Evolutionary conservation across 2,888 invertebrate species (phyloP).

Genomic region (Cerceris ruficornis): DNA sequence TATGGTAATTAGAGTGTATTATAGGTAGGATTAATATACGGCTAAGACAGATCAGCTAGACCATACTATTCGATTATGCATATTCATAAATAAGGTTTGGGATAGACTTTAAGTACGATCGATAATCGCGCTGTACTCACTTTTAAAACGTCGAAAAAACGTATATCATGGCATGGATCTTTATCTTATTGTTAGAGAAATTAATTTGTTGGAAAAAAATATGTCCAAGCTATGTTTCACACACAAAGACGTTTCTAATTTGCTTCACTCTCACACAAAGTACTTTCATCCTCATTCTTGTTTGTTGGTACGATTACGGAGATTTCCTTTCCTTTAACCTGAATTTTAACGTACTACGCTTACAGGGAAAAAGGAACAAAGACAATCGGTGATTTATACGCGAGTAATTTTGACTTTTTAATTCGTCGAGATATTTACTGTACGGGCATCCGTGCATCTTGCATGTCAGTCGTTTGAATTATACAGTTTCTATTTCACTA

Average conservation of each 20-base stretch:
- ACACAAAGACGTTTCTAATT: constrained; percentile 23
- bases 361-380: constrained; percentile 2
- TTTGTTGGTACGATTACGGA: background rate
- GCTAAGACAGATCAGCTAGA: constrained; percentile 21
- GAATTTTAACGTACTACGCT: background rate
- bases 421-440: too few species aligned
- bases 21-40: constrained; percentile 50
- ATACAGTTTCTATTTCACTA: too few species aligned
- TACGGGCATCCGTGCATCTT: too few species aligned
- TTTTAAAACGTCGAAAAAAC: background rate
- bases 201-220: background rate
- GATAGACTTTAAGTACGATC: background rate
- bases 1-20: constrained; percentile 55
- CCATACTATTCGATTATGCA: constrained; percentile 22
- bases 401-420: too few species aligned
- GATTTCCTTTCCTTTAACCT: background rate
- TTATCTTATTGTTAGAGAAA: background rate
- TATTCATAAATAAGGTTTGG: constrained; percentile 23
- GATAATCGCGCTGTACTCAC: background rate
- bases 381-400: too few species aligned
- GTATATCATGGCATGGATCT: background rate
- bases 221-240: constrained; percentile 18
- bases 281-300: constrained; percentile 22
- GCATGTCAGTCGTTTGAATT: too few species aligned
- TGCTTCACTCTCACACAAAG: constrained; percentile 33